Base-by-base conservation (phyloP, 2,113 vertebrate species). In the Eupsittula cactorum region DNA sequence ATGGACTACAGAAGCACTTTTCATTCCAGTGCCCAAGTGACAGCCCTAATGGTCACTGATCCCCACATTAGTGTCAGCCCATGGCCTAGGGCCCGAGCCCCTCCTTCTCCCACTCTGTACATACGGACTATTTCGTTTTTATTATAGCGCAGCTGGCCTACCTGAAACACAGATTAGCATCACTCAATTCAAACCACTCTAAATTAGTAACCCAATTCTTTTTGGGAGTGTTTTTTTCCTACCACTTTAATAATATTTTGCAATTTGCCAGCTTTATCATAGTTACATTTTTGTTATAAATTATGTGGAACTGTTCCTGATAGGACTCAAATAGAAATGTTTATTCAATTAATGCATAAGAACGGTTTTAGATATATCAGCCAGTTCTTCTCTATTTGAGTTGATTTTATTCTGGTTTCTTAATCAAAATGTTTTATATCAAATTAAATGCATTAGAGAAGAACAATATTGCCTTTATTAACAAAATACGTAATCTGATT, bases 401-500 rank as follows among this genome's bases (percentile, higher is more conserved):
- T 68, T 84, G 28, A 93, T 90, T 92, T 93, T 83, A 86, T 90
- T 92, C 64, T 82, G 23, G 14, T 90, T 96, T 95, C 85, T 70
- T 93, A 96, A 96, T 83, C 79, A 93, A 92, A 94, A 93, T 96
- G 64, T 55, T 71, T 95, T 79, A 60, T 82, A 93, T 93, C 47
- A 95, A 93, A 90, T 93, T 91, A 95, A 93, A 88, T 93, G 46
- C 53, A 95, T 90, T 94, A 96, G 39, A 82, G 71, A 94, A 96
- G 77, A 96, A 93, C 90, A 93, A 60, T 92, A 95, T 68, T 7
- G 11, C 16, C 57, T 91, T 93, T 96, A 92, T 92, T 92, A 97
- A 94, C 60, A 23, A 96, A 88, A 97, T 88, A 44, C 52, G n/a
- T 92, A 96, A 96, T 92, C 69, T 79, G 77, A 94, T 96, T 96